Evolutionary conservation across 2,888 invertebrate genomes (phyloP).

Genomic region (Carcina quercana): DNA sequence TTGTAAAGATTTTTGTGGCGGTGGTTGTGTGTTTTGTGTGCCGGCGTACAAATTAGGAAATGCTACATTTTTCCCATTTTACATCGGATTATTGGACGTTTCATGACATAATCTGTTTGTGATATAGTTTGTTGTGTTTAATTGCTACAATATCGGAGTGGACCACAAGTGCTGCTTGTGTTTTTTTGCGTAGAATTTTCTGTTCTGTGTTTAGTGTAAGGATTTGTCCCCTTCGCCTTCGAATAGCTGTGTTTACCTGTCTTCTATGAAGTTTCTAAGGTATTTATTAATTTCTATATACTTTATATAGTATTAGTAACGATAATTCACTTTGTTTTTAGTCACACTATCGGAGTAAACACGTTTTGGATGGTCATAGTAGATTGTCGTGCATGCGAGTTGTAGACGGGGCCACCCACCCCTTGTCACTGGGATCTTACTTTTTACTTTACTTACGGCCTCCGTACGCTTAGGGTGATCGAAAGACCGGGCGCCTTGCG

Average conservation of each 20-base stretch:
- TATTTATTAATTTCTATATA: constrained; percentile 22
- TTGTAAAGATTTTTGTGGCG: constrained; percentile 52
- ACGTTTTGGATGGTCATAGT: constrained; percentile 7
- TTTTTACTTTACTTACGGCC: too few relatives aligned
- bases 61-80: constrained; percentile 48
- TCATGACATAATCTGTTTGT: constrained; percentile 49
- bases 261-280: constrained; percentile 32
- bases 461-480: constrained; percentile 22
- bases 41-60: constrained; percentile 44
- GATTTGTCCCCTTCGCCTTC: constrained; percentile 45
- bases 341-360: constrained; percentile 5
- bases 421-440: too few relatives aligned
- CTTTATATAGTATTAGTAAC: background rate
- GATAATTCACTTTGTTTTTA: background rate
- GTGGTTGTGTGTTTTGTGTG: constrained; percentile 44
- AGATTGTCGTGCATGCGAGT: constrained; percentile 31
- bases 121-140: constrained; percentile 35
- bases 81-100: constrained; percentile 43
- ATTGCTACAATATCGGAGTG: constrained; percentile 37
- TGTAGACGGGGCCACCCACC: constrained; percentile 25
- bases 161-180: constrained; percentile 45
- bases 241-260: constrained; percentile 29
- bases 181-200: constrained; percentile 50
- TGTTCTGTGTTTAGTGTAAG: constrained; percentile 55
- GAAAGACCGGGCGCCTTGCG: constrained; percentile 24